A percentile compares a stretch with the other conserved stretches of the same genome.
Evolutionary conservation across 2,888 invertebrate species (phyloP).

Genomic region (Atrina japonica): DNA sequence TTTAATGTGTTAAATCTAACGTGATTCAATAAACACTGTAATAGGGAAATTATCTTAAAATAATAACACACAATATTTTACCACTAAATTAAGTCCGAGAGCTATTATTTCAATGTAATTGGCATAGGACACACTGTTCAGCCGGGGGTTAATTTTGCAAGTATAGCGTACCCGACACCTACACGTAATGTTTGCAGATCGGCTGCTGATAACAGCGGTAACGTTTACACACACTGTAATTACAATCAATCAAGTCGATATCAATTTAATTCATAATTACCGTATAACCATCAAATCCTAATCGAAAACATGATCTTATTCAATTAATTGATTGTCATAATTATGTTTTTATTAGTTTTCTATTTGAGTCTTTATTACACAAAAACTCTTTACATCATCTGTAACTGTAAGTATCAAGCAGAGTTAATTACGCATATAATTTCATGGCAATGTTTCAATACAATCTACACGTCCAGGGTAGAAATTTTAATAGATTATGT

Average conservation of each 20-base stretch:
- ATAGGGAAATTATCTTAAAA: constrained; percentile 36
- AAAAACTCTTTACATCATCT: too few relatives aligned
- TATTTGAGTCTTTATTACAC: too few relatives aligned
- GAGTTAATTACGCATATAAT: too few relatives aligned
- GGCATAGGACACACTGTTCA: background rate
- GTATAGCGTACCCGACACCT: constrained; percentile 16
- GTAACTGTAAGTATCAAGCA: too few relatives aligned
- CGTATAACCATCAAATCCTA: constrained; percentile 12
- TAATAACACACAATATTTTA: constrained; percentile 38
- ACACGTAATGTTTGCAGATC: constrained; percentile 3
- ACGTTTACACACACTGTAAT: background rate
- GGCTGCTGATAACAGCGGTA: background rate
- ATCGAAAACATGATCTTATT: constrained; percentile 30
- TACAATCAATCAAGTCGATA: constrained; percentile 5
- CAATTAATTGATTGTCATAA: constrained; percentile 25
- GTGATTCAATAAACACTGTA: constrained; percentile 43
- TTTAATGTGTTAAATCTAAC: constrained; percentile 43
- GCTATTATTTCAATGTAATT: constrained; percentile 5
- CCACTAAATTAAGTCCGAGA: constrained; percentile 24
- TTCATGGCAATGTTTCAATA: too few relatives aligned
- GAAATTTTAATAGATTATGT: too few relatives aligned
- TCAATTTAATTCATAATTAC: constrained; percentile 27
- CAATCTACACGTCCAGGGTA: too few relatives aligned
- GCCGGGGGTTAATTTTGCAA: background rate
- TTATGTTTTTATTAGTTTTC: constrained; percentile 16